phyloP scores from a whole-genome alignment of 2,113 vertebrate species.

The Barnardius zonarius region DNA sequence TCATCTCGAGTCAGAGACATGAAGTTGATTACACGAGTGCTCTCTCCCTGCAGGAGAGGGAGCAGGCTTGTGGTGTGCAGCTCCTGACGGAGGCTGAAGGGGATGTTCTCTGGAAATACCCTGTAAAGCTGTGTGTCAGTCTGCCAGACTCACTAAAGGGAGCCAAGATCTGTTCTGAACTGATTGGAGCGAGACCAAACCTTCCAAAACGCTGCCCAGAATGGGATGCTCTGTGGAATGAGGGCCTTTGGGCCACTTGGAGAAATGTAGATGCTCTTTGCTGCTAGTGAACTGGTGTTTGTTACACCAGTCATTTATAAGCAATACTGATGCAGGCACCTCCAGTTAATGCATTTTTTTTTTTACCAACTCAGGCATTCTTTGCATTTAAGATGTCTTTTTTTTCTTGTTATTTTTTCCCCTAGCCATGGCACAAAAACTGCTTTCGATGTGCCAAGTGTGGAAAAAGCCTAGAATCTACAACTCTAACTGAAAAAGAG shows the following conservation, averaged over 20 bases:
- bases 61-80: background rate
- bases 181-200: background rate
- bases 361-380: background rate
- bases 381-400: background rate
- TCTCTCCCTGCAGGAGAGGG: background rate
- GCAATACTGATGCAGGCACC: background rate
- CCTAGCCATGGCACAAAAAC: constrained; percentile 94
- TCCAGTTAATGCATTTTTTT: background rate
- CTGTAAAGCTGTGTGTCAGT: background rate
- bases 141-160: fast-evolving
- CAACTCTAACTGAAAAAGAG: constrained; percentile 94
- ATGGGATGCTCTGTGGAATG: background rate
- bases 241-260: background rate
- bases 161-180: background rate
- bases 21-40: background rate
- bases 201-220: background rate
- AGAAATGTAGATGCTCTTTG: background rate
- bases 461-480: constrained; percentile 94
- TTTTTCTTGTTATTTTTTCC: background rate
- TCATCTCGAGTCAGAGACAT: fast-evolving
- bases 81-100: background rate
- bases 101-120: background rate
- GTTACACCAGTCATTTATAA: background rate
- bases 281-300: background rate
- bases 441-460: constrained; percentile 97